phyloP scores from a whole-genome alignment of 2,797 vertebrate genomes.

The Vireo griseus region DNA sequence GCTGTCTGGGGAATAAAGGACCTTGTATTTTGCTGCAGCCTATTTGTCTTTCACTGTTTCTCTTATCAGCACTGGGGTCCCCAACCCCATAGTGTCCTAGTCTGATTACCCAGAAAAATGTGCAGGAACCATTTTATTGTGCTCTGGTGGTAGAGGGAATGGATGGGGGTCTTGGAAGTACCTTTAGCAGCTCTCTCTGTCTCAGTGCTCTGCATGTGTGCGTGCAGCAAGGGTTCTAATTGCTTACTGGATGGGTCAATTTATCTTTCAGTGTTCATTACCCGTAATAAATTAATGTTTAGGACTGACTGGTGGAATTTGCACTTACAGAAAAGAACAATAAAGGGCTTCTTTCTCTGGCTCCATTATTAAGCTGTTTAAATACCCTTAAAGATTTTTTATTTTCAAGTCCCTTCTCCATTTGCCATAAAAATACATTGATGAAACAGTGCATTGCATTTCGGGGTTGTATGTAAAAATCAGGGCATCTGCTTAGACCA shows the following conservation, averaged over 20 bases:
- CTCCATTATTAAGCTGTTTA: not conserved
- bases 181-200: not conserved
- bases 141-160: not conserved
- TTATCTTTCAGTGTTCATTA: constrained; percentile 53
- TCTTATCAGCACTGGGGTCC: not conserved
- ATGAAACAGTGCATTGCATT: not conserved
- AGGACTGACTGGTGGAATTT: constrained; percentile 22
- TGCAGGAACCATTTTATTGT: not conserved
- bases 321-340: constrained; percentile 23
- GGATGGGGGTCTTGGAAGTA: not conserved
- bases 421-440: not conserved
- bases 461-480: not conserved
- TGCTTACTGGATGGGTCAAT: constrained; percentile 49
- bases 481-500: not conserved
- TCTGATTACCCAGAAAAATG: not conserved
- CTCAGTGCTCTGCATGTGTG: not conserved
- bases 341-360: not conserved
- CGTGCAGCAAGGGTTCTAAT: constrained; percentile 4
- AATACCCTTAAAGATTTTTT: not conserved
- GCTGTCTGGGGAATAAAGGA: not conserved
- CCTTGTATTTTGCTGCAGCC: not conserved
- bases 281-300: constrained; percentile 43
- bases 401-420: not conserved
- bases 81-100: not conserved
- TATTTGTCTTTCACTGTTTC: not conserved